Base-by-base conservation (phyloP, 2,797 vertebrate species). In the Neosilurus mollespiculum region DNA sequence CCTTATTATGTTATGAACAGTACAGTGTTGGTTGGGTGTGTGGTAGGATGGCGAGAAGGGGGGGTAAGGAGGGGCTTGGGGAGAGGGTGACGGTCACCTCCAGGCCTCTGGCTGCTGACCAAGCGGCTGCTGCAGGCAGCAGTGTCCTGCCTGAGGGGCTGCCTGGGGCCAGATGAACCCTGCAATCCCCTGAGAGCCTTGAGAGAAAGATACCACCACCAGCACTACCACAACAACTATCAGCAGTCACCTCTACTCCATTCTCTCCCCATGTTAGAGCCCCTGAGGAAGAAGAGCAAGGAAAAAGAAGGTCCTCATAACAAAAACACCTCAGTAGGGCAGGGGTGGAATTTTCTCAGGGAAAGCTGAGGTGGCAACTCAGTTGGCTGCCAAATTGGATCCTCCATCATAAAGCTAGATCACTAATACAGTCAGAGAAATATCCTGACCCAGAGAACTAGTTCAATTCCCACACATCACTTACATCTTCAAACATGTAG, bases 111-210 rank as follows among this genome's bases (percentile, higher is more conserved):
- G 94, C 93, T 90, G 79, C 86, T 90, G 89, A 92, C 92, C 93
- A 93, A 91, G 88, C 89, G 90, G 90, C 84, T 87, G 90, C 91
- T 90, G 90, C 93, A 93, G 92, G 92, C 93, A 87, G 90, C 90
- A 92, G 92, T 92, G 92, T 91, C 91, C 93, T 89, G 94, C 94
- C 93, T 91, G 90, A 82, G 93, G 90, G 94, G 90, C 91, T 90
- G 94, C 95, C 92, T 87, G 85, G 65, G 93, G 95, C 95, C 82
- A 93, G 90, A 90, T 91, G 91, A 94, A 92, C 91, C 93, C 93
- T 93, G 89, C 87, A 90, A 91, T 92, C 93, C 92, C 95, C 93
- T 86, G 89, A 91, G 92, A 92, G 91, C 88, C 86, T 86, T 90
- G 90, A 89, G 90, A 90, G 90, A 91, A 89, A 89, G 53, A 81